Evolutionary conservation across 2,888 invertebrate species (phyloP), one percentile per base, ranked within the genome.

Genomic region (Drosophila putrida): DNA sequence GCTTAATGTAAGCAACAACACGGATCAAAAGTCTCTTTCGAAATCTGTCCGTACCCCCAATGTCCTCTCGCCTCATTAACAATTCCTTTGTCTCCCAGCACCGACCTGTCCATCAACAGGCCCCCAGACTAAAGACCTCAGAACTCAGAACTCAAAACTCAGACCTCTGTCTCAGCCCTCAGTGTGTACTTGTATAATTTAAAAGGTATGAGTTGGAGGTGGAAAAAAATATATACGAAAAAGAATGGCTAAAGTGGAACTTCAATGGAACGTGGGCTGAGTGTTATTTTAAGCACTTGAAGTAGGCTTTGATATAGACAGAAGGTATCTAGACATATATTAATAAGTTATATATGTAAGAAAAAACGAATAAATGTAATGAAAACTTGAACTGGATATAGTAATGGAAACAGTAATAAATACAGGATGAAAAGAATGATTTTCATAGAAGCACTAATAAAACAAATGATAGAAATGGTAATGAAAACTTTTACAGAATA

Each of bases 1-100:
- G 53, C 58, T 76, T 79, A 88, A 88, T 85, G 70, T 86, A 85
- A 88, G 84, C 89, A 79, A 69, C 69, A 67, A 86, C 71, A 71
- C 84, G 89, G 89, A 88, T 85, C 84, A 86, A 61, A 54, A 65
- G 72, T 43, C 51, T 49, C 53, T 55, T 28, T 28, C 39, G 53
- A 53, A 10, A 20, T 39, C 53, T 43, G 39, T 60, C 39, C 50
- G 49, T 47, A 36, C 50, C 50, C 50, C 50, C 11, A 10, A 10
- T 59, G 54, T 70, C 62, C 75, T 67, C 71, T 51, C 41, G 47
- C 81, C 81, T 74, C 87, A 86, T 84, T 81, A 86, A 64, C 62
- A 71, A 88, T 85, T 85, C 84, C 89, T 86, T 88, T 83, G 84
- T 88, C 79, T 72, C 58, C 55, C 75, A 61, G 43, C 64, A 72